Evolutionary conservation across 2,113 vertebrate species (phyloP).

Genomic region (Onychorhynchus coronatus): DNA sequence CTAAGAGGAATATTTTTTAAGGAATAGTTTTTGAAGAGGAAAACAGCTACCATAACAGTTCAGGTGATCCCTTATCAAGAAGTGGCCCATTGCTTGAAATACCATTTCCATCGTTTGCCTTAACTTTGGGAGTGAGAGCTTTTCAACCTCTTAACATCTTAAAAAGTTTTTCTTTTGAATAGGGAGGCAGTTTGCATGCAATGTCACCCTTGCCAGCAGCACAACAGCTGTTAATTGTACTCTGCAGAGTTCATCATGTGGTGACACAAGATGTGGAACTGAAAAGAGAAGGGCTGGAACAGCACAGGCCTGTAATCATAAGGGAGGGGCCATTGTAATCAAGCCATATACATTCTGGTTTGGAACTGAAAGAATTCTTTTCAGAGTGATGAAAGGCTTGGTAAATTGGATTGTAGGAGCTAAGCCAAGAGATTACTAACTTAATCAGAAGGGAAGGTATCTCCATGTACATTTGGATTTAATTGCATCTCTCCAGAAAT

Average conservation of each 20-base stretch:
- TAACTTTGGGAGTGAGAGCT: background rate
- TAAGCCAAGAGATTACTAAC: background rate
- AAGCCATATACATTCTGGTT: background rate
- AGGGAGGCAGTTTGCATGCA: background rate
- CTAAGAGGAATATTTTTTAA: background rate
- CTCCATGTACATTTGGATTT: background rate
- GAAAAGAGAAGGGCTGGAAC: slow-evolving; percentile 23
- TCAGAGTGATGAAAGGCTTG: background rate
- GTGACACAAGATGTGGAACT: background rate
- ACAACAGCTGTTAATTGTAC: slow-evolving; percentile 19
- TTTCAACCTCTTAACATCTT: background rate
- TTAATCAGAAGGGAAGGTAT: background rate
- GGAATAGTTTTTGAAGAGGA: background rate
- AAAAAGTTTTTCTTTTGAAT: background rate
- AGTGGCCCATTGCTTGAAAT: background rate
- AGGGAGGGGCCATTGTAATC: background rate
- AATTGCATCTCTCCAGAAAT: background rate
- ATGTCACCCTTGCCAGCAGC: background rate
- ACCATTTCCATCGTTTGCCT: background rate
- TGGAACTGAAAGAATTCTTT: slow-evolving; percentile 5
- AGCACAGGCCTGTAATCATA: background rate
- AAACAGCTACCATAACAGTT: background rate
- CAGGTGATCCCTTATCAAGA: background rate
- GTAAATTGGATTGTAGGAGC: background rate
- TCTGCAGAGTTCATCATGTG: background rate